Base-by-base conservation (phyloP, 1,140 invertebrate genomes). In the Cherax destructor region DNA sequence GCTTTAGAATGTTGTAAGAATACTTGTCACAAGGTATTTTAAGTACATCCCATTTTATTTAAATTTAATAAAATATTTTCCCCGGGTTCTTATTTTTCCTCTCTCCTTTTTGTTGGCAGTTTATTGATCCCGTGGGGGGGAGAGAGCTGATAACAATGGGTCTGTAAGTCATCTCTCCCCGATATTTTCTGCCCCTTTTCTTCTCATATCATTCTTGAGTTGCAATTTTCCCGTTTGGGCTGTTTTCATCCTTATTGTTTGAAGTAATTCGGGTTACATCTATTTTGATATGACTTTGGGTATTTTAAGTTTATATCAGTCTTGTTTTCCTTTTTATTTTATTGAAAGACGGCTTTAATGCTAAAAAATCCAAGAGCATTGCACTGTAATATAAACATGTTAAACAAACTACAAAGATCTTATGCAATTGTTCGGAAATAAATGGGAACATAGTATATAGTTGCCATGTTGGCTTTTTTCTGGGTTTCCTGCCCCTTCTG, bases 121-220 rank as follows among this genome's bases (percentile, higher is more conserved):
- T 84, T 84, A 81, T 81, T 81, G 79, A 81, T 81, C 79, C 79
- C 49, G 56, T 49, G 81, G 61, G 61, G 18, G 81, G 3, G 69
- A 9, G n/a, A 74, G 65, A 74, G 65, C 41, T 49, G 83, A 85
- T 85, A 85, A 85, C 61, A 74, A 85, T 69, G 83, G 69, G 83
- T 49, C 18, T 50, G 61, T 85, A 85, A 74, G 83, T 74, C 83
- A 50, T 74, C 18, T n/a, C 47, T 72, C 69, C 13, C 47, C 74
- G 83, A 69, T 49, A 69, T 84, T 84, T 84, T 52, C 83, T 85
- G 83, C n/a, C 30, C 83, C 83, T 85, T 74, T 30, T 81, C 21
- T 13, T 24, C 16, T 81, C n/a, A 30, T 74, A 74, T 74, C 69
- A 30, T 74, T 41, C 9, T n/a, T 30, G 5, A 9, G 24, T 21